Conservation (phyloP, 1,140 invertebrate species). For the Hyles euphorbiae region DNA sequence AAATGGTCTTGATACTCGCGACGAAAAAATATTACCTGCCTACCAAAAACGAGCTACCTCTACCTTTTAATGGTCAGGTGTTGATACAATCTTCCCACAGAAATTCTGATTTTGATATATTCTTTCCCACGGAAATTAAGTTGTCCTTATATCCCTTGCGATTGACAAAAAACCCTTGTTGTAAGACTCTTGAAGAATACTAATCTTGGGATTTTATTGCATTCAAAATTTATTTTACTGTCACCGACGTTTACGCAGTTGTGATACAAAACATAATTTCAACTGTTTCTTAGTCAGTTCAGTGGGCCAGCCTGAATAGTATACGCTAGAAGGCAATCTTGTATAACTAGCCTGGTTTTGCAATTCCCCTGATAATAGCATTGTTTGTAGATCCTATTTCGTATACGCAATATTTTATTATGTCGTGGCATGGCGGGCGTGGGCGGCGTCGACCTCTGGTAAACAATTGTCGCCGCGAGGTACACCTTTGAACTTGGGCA, state of each 20-base stretch:
- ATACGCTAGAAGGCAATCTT: conserved; percentile 5
- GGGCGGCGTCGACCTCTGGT: conserved; percentile 17
- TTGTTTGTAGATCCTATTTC: conserved; percentile 25
- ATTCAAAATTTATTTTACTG: neutral
- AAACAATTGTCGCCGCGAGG: conserved; percentile 23
- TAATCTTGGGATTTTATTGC: neutral
- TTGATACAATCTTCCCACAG: conserved; percentile 34
- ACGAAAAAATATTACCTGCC: conserved; percentile 46
- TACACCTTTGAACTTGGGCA: conserved; percentile 37
- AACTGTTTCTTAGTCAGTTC: conserved; percentile 5
- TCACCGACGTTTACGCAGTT: conserved; percentile 1
- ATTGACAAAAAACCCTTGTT: neutral
- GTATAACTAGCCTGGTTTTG: conserved; percentile 13
- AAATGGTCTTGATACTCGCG: neutral
- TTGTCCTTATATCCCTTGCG: neutral
- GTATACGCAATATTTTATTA: conserved; percentile 20
- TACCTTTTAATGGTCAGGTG: conserved; percentile 37
- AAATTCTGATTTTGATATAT: conserved; percentile 29
- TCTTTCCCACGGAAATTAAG: conserved; percentile 37
- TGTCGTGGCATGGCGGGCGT: conserved; percentile 15
- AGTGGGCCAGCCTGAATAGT: neutral
- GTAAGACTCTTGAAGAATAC: neutral
- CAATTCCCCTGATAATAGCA: conserved; percentile 21
- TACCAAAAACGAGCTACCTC: conserved; percentile 27
- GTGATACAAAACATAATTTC: neutral